Percentiles rank a stretch among this genome's conserved stretches.
Evolutionary conservation across 2,113 vertebrate species (phyloP).

Genomic region (Phodopus roborovskii): DNA sequence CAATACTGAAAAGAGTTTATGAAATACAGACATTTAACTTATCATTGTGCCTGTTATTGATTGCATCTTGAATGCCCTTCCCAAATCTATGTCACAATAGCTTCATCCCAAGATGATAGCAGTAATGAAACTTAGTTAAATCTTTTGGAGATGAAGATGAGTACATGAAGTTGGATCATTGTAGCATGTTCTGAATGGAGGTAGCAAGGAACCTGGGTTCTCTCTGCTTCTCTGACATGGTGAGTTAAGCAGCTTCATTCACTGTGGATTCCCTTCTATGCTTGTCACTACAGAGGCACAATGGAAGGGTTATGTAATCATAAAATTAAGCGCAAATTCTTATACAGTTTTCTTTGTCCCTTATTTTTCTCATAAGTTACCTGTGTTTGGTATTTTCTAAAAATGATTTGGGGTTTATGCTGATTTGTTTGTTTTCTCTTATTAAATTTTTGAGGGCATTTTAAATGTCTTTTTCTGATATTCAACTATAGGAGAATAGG

Average conservation of each 20-base stretch:
- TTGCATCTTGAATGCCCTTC: neutral
- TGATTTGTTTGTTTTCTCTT: neutral
- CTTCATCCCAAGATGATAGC: neutral
- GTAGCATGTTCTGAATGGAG: neutral
- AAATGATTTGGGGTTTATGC: neutral
- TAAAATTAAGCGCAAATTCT: neutral
- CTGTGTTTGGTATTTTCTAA: neutral
- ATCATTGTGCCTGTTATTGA: neutral
- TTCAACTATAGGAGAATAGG: neutral
- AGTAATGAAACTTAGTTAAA: neutral
- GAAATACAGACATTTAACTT: neutral
- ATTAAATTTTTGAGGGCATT: neutral
- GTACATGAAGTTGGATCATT: neutral
- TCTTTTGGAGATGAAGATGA: neutral
- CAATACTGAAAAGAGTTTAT: neutral
- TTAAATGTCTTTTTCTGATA: neutral
- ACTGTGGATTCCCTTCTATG: rapidly evolving
- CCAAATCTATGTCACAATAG: neutral
- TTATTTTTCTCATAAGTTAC: neutral
- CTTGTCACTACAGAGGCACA: neutral
- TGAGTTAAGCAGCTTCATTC: neutral
- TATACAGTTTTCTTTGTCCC: neutral
- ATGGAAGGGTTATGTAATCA: too few relatives aligned
- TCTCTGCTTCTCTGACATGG: neutral
- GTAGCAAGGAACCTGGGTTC: too few relatives aligned